phyloP scores from a whole-genome alignment of 2,113 vertebrate species.

The Pycnonotus jocosus region DNA sequence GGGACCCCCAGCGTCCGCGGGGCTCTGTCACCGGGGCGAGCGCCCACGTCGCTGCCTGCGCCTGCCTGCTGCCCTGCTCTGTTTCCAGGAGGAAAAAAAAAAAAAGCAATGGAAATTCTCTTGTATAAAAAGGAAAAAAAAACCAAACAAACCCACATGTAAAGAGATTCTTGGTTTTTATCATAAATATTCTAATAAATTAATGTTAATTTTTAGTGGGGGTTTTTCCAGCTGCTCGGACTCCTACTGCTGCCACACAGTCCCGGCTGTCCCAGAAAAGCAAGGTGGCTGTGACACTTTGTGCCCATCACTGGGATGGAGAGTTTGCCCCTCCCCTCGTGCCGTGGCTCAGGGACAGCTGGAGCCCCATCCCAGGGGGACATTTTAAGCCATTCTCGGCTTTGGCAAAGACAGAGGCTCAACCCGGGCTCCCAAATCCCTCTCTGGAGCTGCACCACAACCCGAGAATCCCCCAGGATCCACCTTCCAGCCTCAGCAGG shows the following conservation, averaged over 20 bases:
- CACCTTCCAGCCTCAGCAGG: neutral
- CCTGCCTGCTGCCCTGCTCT: conserved; percentile 53
- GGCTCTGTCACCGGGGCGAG: neutral
- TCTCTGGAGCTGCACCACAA: neutral
- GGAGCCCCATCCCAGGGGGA: neutral
- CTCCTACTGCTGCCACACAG: fast-evolving
- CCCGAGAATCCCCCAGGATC: neutral
- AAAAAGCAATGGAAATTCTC: conserved; percentile 57
- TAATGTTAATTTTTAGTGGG: conserved; percentile 73
- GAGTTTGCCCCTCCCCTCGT: neutral
- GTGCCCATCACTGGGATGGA: fast-evolving
- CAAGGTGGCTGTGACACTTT: fast-evolving
- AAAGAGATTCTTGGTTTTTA: conserved; percentile 75
- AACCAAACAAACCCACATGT: neutral
- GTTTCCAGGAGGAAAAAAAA: conserved; percentile 53
- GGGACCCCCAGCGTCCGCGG: neutral
- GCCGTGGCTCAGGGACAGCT: fast-evolving
- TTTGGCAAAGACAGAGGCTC: neutral
- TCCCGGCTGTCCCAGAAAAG: fast-evolving
- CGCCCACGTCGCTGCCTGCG: conserved; percentile 5
- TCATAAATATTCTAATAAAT: conserved; percentile 80
- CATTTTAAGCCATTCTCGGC: neutral
- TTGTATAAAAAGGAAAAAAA: conserved; percentile 24
- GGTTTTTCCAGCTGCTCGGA: neutral
- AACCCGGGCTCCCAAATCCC: fast-evolving